Conservation (phyloP, 2,888 invertebrate genomes). For the Sesia bembeciformis region DNA sequence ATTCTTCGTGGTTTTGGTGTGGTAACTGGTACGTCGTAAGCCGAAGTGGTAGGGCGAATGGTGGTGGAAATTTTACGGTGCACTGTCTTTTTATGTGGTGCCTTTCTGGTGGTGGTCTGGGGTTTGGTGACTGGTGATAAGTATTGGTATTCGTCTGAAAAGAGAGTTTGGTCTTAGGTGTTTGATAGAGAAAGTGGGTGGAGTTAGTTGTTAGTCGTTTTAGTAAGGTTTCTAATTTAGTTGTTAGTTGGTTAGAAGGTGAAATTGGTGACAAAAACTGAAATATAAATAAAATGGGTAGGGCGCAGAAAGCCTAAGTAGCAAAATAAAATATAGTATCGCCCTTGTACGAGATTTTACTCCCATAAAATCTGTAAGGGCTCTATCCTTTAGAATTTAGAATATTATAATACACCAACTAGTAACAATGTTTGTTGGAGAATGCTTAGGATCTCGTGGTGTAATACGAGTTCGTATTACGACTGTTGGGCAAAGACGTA, state of each 20-base stretch:
- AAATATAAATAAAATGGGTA: no score
- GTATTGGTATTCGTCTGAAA: constrained; percentile 60
- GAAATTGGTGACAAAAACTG: no score
- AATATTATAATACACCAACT: no score
- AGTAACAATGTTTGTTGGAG: no score
- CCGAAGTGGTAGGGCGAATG: constrained; percentile 26
- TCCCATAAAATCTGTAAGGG: background rate
- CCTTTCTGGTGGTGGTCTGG: constrained; percentile 31
- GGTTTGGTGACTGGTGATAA: constrained; percentile 49
- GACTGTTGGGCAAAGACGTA: no score
- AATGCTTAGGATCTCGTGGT: no score
- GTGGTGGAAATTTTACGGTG: constrained; percentile 50
- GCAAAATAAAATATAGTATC: background rate
- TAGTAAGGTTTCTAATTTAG: no score
- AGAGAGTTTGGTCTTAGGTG: background rate
- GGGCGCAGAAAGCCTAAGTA: no score
- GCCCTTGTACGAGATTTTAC: background rate
- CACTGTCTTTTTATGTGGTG: constrained; percentile 40
- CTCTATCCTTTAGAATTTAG: background rate
- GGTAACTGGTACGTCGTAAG: constrained; percentile 10
- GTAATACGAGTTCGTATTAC: no score
- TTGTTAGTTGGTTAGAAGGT: no score
- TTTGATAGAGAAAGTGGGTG: background rate
- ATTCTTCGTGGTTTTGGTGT: constrained; percentile 17
- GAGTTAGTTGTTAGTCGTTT: no score